Conservation (phyloP, 2,888 invertebrate species). For the Bhutanitis thaidina region DNA sequence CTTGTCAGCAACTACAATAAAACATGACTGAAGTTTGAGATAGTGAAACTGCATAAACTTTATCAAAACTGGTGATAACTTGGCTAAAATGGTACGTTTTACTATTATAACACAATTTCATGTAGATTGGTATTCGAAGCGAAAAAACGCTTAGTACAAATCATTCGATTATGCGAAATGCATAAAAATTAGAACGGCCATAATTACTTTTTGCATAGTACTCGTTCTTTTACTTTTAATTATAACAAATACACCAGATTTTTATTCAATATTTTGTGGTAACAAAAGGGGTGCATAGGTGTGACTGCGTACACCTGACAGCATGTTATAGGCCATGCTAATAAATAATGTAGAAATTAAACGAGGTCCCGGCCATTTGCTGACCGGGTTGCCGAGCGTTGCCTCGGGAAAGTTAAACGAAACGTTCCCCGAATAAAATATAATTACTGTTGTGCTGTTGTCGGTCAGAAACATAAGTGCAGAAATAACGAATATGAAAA, state of each 20-base stretch:
- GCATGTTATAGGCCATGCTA: constrained; percentile 39
- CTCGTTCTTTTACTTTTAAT: not conserved
- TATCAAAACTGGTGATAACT: constrained; percentile 7
- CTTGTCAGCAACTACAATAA: constrained; percentile 29
- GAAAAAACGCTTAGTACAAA: constrained; percentile 5
- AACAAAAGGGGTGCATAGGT: not conserved
- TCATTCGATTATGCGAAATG: not conserved
- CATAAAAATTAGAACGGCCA: constrained; percentile 1
- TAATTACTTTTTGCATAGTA: not conserved
- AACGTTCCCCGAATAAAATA: constrained; percentile 34
- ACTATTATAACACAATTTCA: constrained; percentile 9
- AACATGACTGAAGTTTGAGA: constrained; percentile 20
- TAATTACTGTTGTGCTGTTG: not conserved
- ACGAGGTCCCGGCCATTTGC: constrained; percentile 39
- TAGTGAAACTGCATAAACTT: too few species aligned
- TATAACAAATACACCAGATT: too few species aligned
- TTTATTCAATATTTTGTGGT: not conserved
- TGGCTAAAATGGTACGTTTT: constrained; percentile 5
- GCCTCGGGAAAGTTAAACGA: constrained; percentile 34
- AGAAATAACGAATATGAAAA: not conserved
- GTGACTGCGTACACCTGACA: constrained; percentile 1
- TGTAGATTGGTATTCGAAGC: not conserved
- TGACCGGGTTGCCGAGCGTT: constrained; percentile 53
- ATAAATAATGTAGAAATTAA: constrained; percentile 63
- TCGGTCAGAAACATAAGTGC: not conserved